Base-by-base conservation (phyloP, 2,797 vertebrate species). In the Dendrocincla fuliginosa region DNA sequence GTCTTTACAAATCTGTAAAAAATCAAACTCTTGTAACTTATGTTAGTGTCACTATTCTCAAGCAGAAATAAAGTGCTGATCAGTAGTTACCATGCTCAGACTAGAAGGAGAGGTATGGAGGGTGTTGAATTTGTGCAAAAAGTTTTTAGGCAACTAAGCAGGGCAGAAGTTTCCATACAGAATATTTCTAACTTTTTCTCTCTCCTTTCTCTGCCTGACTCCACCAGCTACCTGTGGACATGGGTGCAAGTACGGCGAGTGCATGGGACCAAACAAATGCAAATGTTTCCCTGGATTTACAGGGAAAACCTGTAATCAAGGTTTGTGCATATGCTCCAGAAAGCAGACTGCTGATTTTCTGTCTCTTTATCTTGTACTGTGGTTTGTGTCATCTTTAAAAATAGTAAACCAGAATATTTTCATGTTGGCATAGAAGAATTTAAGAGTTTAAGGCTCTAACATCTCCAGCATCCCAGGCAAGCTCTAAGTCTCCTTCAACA, bases 161-260 rank as follows among this genome's bases (percentile, higher is more conserved):
- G n/a, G 32, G 33, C 5, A 46, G 37, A 70, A 71, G 35, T 75
- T 71, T 69, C 85, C 46, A 33, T 64, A 57, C 6, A 59, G 11
- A 74, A 2, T 60, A 42, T 53, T 75, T 92, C 52, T 95, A 60
- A 88, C 46, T 64, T 56, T 39, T 81, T 89, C 65, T 92, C 81
- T 97, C 84, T 91, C 14, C 28, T 88, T 80, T 75, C 50, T 68
- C 20, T 76, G 32, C 32, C 50, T 76, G 67, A 59, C 39, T 84
- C 96, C 76, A 84, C 97, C 98, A 99, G 99, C 99, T 96, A 95
- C 98, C 53, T 99, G 99, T 96, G 98, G 98, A 90, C 98, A 98
- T n/a, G 98, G 98, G 59, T 99, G 99, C 98, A 99, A 99, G 96
- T 98, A 99, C 1, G 99, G 99, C 17, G 99, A 99, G 92, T 99